Percentiles rank a stretch among this genome's conserved stretches.
Conservation (phyloP, 2,113 vertebrate species). For the Alces alces region DNA sequence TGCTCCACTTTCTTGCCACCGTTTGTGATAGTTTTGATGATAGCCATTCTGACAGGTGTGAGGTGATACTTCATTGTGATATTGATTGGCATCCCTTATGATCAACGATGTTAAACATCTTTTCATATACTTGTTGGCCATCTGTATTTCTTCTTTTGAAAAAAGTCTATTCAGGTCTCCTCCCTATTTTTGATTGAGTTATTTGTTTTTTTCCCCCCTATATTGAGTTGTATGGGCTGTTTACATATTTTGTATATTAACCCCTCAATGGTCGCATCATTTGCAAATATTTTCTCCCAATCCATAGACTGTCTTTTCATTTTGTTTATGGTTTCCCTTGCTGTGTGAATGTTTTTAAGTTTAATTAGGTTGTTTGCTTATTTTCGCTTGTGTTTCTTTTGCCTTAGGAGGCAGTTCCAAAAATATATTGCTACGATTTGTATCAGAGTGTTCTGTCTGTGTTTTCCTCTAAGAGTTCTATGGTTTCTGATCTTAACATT, state of each 20-base stretch:
- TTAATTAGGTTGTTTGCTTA: background rate
- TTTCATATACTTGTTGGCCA: background rate
- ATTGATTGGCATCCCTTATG: background rate
- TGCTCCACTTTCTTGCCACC: background rate
- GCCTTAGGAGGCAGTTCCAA: background rate
- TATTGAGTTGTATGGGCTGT: background rate
- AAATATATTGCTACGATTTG: background rate
- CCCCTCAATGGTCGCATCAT: background rate
- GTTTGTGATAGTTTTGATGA: background rate
- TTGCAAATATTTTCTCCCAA: background rate
- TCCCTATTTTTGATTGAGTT: background rate
- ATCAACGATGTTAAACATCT: background rate
- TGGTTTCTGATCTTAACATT: background rate
- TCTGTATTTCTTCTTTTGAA: background rate
- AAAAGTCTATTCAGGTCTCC: background rate
- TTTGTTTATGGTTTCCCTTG: background rate
- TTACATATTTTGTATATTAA: background rate
- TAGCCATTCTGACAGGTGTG: background rate
- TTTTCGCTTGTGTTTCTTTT: background rate
- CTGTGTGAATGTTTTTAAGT: background rate
- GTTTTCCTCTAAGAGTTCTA: background rate
- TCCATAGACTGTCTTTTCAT: background rate
- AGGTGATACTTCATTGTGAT: background rate
- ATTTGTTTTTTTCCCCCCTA: accelerated
- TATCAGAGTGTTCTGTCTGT: background rate